Base-by-base conservation (phyloP, 2,113 vertebrate species). In the Rafetus swinhoei region DNA sequence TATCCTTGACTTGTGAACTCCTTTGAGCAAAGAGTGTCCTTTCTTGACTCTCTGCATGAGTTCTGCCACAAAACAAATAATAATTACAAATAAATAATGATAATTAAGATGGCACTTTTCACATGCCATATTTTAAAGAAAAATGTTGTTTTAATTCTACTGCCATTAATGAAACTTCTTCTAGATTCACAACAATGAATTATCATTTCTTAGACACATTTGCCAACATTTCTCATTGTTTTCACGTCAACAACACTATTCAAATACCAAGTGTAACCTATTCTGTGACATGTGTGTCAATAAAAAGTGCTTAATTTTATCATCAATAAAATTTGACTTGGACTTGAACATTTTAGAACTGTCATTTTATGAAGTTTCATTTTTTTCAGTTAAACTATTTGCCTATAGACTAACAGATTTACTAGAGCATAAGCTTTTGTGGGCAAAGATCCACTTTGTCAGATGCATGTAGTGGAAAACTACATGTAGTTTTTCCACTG, bases 371-470 rank as follows among this genome's bases (percentile, higher is more conserved):
- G 81, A 84, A 76, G 27, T 82, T 97, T 96, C 62, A 62, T 81
- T 79, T 96, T 86, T 86, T 92, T 93, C 94, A 96, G 89, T 96
- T 95, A 90, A 62, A 90, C 39, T 93, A 54, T 94, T 96, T 45
- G 45, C 45, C 45, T 45, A 45, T 7, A 45, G 45, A 45, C 45
- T 45, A 45, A 45, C 45, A 45, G 45, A 45, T 45, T 45, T 45
- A 45, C 45, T 45, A 45, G 45, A 45, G 45, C 45, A 45, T 45
- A 45, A 45, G 45, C 45, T 45, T 45, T 45, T 45, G 45, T 45
- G 45, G 45, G 45, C 45, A 45, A 45, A 45, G 45, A 45, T 45
- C 45, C 45, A 45, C 45, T 45, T 45, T 45, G 45, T 45, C 45
- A 45, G 45, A 45, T 45, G 45, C 45, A 45, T 45, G 45, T 45